These are phyloP conservation scores for Neosalanx taihuensis DNA, from an alignment of 2,797 vertebrate species.

Conservation along the genomic window DNA sequence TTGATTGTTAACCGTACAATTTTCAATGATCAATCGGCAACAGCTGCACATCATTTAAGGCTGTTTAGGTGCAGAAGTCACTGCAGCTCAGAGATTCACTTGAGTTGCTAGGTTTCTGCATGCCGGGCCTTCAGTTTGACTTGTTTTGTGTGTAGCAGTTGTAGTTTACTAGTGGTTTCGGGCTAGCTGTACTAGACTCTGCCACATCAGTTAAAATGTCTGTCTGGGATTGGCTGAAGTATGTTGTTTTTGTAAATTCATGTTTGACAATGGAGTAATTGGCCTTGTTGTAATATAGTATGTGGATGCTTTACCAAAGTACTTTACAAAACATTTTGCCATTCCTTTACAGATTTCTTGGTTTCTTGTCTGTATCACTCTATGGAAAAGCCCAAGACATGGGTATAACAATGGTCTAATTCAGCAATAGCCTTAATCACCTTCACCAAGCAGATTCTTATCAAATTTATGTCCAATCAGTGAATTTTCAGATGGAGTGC, in stretches of 20 bases:
- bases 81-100: too few relatives aligned
- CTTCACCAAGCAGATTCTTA: neutral
- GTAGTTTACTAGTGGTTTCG: slow-evolving; percentile 47
- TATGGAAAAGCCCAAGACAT: neutral
- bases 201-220: slow-evolving; percentile 47
- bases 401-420: neutral
- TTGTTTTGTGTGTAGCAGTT: slow-evolving; percentile 29
- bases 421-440: neutral
- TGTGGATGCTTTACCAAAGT: too few relatives aligned
- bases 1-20: neutral
- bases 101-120: neutral
- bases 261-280: neutral
- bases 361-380: neutral
- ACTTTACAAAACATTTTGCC: too few relatives aligned
- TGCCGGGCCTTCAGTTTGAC: neutral
- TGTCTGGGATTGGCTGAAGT: slow-evolving; percentile 40
- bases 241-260: neutral
- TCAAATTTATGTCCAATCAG: slow-evolving; percentile 20
- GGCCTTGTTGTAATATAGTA: too few relatives aligned
- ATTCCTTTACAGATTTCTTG: too few relatives aligned
- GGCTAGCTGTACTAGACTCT: slow-evolving; percentile 52
- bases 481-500: slow-evolving; percentile 55
- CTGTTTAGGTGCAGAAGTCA: neutral
- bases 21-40: neutral
- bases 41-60: neutral